Conservation (phyloP, 2,797 vertebrate species). For the Pseudochirops cupreus region DNA sequence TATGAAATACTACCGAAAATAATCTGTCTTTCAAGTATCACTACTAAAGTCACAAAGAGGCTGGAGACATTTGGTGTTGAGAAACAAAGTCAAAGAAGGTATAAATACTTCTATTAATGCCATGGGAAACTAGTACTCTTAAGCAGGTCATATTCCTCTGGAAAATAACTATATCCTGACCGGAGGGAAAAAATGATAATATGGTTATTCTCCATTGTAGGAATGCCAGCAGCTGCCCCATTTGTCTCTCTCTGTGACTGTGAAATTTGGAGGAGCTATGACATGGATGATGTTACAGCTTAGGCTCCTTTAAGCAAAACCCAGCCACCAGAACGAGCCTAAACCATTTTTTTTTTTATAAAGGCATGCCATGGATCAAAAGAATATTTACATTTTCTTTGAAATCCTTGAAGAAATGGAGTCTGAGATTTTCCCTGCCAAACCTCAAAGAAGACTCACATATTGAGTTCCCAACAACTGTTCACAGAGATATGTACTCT, state of each 20-base stretch:
- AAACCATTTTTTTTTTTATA: background rate
- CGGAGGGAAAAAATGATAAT: constrained; percentile 16
- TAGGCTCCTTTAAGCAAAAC: background rate
- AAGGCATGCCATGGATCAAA: background rate
- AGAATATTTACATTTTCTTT: constrained; percentile 18
- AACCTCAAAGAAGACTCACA: background rate
- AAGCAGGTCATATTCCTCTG: background rate
- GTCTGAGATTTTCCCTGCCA: background rate
- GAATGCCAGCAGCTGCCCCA: constrained; percentile 5
- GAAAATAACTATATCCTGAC: background rate
- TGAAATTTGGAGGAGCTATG: constrained; percentile 10
- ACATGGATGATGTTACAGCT: background rate
- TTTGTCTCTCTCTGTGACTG: constrained; percentile 24
- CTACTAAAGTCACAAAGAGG: constrained; percentile 47
- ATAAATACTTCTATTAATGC: constrained; percentile 17
- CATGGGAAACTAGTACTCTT: background rate
- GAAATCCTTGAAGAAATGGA: constrained; percentile 21
- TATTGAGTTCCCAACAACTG: background rate
- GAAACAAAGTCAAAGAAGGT: background rate
- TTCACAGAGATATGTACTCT: background rate
- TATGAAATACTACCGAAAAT: constrained; percentile 37
- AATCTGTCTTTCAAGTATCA: constrained; percentile 19
- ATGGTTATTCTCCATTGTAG: constrained; percentile 3
- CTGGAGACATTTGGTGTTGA: constrained; percentile 24
- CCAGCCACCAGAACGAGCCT: background rate